Conservation (phyloP, 2,888 invertebrate genomes). For the Drosophila mimica region DNA sequence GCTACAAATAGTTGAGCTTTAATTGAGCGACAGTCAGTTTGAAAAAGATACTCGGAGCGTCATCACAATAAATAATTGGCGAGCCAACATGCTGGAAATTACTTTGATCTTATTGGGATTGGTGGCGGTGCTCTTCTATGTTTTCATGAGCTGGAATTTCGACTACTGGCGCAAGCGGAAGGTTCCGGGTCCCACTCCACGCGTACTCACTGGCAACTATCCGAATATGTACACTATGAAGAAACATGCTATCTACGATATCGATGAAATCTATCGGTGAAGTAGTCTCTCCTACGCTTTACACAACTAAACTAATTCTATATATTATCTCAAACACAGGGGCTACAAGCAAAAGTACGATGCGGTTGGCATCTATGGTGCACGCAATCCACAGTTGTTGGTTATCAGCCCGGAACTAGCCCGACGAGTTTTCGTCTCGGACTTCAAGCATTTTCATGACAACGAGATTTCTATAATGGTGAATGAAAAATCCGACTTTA, state of each 20-base stretch:
- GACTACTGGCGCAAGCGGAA: slow-evolving; percentile 83
- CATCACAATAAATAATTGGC: neutral
- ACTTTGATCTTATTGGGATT: slow-evolving; percentile 47
- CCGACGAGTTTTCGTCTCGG: slow-evolving; percentile 82
- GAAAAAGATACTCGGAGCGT: neutral
- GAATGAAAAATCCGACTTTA: slow-evolving; percentile 85
- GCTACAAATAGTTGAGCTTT: neutral
- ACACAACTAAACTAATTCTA: too few species aligned
- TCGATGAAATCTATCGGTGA: slow-evolving; percentile 84
- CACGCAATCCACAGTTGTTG: slow-evolving; percentile 82
- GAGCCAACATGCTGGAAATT: slow-evolving; percentile 45
- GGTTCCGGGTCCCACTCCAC: slow-evolving; percentile 83
- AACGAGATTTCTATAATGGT: slow-evolving; percentile 69
- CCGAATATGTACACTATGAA: slow-evolving; percentile 71
- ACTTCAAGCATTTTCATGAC: slow-evolving; percentile 84
- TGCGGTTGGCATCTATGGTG: slow-evolving; percentile 84
- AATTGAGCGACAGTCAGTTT: slow-evolving; percentile 17
- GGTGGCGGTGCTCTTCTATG: slow-evolving; percentile 55
- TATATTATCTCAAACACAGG: neutral
- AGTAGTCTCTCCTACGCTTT: slow-evolving; percentile 56
- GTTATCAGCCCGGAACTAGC: slow-evolving; percentile 82
- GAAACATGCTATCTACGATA: slow-evolving; percentile 78
- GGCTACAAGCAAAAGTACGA: slow-evolving; percentile 68
- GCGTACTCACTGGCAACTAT: slow-evolving; percentile 82
- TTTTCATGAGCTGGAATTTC: slow-evolving; percentile 79